Evolutionary conservation across 1,140 invertebrate genomes (phyloP), one percentile per base, ranked within the genome.

Genomic region (Apis laboriosa): DNA sequence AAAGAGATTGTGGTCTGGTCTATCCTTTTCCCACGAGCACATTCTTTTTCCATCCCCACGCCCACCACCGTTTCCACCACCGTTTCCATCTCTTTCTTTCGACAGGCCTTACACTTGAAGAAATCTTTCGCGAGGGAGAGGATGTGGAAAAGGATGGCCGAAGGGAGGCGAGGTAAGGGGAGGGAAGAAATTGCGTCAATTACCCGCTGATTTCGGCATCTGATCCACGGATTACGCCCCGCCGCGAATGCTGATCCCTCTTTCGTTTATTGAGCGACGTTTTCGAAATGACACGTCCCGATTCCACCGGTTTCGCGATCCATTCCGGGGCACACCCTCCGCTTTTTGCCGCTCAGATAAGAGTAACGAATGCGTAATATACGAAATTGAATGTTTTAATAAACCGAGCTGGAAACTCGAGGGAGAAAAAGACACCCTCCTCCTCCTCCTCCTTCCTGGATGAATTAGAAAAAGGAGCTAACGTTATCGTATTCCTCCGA

Each of bases 141-240:
- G 34, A 43, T 53, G 24, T 34, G 2, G 15, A 4, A 12, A 24
- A 43, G 60, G 83, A 77, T 66, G 87, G 87, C 11, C 13, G 28
- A 11, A 9, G 43, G 49, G 60, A 5, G 53, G 17, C 53, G 77
- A 8, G 55, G 55, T 63, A 61, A n/a, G n/a, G 13, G 58, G 79
- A 78, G 73, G 87, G 87, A 87, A 92, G 91, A 92, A 93, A 93
- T 93, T 91, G 92, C 93, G 92, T 93, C 93, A 94, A 94, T 94
- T 94, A 94, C 91, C 91, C 91, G 91, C 90, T 92, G 92, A 93
- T 94, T 94, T 92, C 88, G 88, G 87, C 90, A 91, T 91, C 88
- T 84, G 90, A 93, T 92, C 90, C 83, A 67, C 73, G 91, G 93
- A 92, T 93, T 93, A 93, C 89, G 84, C 71, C 89, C 87, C 86